Base-by-base conservation (phyloP, 2,797 vertebrate species). In the Amniataba percoides region DNA sequence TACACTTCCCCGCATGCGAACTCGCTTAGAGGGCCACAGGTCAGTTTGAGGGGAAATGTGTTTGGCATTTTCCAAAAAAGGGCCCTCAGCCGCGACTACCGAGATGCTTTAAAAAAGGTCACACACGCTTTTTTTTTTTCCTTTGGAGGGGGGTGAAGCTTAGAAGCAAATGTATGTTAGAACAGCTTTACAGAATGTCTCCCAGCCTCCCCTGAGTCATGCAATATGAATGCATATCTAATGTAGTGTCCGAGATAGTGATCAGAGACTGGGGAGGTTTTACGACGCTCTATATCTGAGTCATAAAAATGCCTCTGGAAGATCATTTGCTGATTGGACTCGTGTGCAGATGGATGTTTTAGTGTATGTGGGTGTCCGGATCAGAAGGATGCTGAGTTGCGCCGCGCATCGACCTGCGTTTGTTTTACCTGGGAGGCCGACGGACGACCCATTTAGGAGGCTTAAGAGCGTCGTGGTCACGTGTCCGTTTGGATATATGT, bases 301-400 rank as follows among this genome's bases (percentile, higher is more conserved):
- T 81, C 70, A 25, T 92, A 88, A 91, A 90, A 48, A 82, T 80
- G 71, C 74, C 74, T 56, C 15, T 57, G 69, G n/a, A 65, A 56
- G 49, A 65, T 56, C 60, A 73, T 60, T 60, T 57, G 46, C 56
- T 46, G 48, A 62, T 61, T 27, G 18, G 61, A 67, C 43, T 42
- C 18, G 31, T 74, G 23, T 59, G 66, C 67, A 45, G 53, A 15
- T 48, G 19, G 15, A 16, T 66, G 48, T 61, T 53, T 66, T 15
- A 56, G 59, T 63, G 61, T 21, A 1, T 45, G 19, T 42, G 46
- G 13, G n/a, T 45, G 46, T 39, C 43, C 51, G 16, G 18, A 43
- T 71, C 31, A 43, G 61, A 49, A 73, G 9, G 40, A 39, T 25
- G 62, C 42, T 39, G 36, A 49, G 31, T 49, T 51, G 18, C 39